A percentile compares a stretch with the other conserved stretches of the same genome.
Evolutionary conservation across 2,113 vertebrate species (phyloP).

Genomic region (Aldabrachelys gigantea): DNA sequence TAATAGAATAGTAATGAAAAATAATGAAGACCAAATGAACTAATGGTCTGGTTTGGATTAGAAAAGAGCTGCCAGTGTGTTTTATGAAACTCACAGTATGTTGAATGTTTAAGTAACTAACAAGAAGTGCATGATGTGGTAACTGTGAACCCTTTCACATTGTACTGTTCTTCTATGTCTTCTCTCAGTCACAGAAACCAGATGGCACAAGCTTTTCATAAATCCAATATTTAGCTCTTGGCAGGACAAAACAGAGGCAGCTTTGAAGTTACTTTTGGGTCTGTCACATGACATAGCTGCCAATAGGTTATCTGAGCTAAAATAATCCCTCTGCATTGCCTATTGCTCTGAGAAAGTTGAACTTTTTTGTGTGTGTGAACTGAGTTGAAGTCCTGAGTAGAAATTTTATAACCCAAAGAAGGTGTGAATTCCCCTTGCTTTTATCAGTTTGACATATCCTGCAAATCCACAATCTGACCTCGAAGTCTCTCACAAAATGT

Average conservation of each 20-base stretch:
- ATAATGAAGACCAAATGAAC: neutral
- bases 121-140: neutral
- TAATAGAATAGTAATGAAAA: neutral
- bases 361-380: conserved; percentile 4
- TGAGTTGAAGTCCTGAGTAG: neutral
- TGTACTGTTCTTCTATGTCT: neutral
- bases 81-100: neutral
- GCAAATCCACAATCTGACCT: neutral
- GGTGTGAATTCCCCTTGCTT: neutral
- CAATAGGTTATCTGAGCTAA: conserved; percentile 48
- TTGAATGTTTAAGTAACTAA: neutral
- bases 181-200: conserved; percentile 10
- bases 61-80: neutral
- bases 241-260: conserved; percentile 45
- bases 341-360: conserved; percentile 35
- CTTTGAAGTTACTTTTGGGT: conserved; percentile 55
- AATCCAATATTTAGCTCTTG: neutral
- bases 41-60: neutral
- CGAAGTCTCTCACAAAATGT: neutral
- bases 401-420: conserved; percentile 22
- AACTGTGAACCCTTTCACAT: neutral
- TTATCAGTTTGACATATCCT: conserved; percentile 1
- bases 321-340: conserved; percentile 50
- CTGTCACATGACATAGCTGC: conserved; percentile 42
- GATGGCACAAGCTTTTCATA: neutral